Evolutionary conservation across 1,140 invertebrate genomes (phyloP), one percentile per base, ranked within the genome.

Genomic region (Lucilia sericata): DNA sequence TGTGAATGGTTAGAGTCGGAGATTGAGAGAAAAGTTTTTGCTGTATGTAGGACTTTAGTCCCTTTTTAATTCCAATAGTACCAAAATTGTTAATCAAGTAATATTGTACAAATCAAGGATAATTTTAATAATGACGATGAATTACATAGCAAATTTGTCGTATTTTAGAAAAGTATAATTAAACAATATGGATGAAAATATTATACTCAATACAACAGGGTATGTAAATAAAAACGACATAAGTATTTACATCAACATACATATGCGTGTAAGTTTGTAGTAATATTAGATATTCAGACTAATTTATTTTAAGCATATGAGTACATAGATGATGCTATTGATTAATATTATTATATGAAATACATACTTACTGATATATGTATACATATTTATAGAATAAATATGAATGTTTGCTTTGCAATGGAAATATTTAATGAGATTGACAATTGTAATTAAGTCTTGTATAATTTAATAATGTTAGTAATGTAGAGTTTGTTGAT

Each of bases 361-460:
- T 42, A 42, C 25, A 30, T 30, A 42, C 42, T 42, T 8, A 42
- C 42, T 10, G 0, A 42, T 42, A 42, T 10, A 42, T 42, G 25
- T 42, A 42, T 42, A 42, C 5, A 42, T 42, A 3, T 42, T 42
- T 8, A 10, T 42, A 0, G 42, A 42, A 60, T 14, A 10, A 12
- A 5, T 60, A 12, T 60, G 13, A 7, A 2, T n/a, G 14, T 60
- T 17, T 60, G 17, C 55, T 17, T 60, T 60, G 4, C 55, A 60
- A 60, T 60, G 55, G n/a, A n/a, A 60, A 60, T 60, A n/a, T 60
- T 60, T 60, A 60, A 60, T 60, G 55, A 60, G 55, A 60, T 60
- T 60, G 55, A 60, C 55, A 60, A 60, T 60, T 60, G 55, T 60
- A 60, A 60, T 60, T 60, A 60, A 60, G 55, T 60, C 55, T 60